These are phyloP conservation scores for Chaetogeoica ovagalla DNA, from an alignment of 2,888 invertebrate genomes.

Conservation along the genomic window DNA sequence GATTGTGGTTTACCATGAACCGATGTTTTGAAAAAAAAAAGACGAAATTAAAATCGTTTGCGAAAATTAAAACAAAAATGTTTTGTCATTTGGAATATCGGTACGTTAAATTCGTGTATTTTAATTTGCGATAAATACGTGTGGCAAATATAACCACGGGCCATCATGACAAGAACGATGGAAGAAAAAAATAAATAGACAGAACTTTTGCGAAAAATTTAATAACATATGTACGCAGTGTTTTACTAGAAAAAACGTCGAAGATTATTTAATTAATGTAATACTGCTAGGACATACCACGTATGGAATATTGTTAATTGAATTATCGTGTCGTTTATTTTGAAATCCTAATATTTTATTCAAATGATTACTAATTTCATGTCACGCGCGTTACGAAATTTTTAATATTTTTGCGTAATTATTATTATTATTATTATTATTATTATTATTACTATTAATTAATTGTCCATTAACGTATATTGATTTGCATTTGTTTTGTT, in stretches of 20 bases:
- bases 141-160: too few relatives aligned
- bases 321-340: neutral
- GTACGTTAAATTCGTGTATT: too few relatives aligned
- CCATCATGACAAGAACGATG: too few relatives aligned
- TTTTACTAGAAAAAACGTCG: neutral
- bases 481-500: conserved; percentile 14
- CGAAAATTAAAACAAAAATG: too few relatives aligned
- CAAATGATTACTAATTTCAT: neutral
- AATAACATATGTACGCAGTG: too few relatives aligned
- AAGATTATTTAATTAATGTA: neutral
- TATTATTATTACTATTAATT: conserved; percentile 6
- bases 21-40: too few relatives aligned
- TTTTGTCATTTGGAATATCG: too few relatives aligned
- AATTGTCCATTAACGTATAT: neutral
- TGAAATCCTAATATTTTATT: neutral
- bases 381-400: neutral
- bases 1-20: too few relatives aligned
- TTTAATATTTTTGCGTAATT: neutral
- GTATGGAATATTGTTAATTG: neutral
- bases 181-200: too few relatives aligned
- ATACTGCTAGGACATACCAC: neutral
- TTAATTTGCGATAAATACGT: too few relatives aligned
- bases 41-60: too few relatives aligned
- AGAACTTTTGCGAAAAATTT: too few relatives aligned
- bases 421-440: neutral